phyloP scores from a whole-genome alignment of 2,113 vertebrate species.

The Stomatorhinus ivindoensis region DNA sequence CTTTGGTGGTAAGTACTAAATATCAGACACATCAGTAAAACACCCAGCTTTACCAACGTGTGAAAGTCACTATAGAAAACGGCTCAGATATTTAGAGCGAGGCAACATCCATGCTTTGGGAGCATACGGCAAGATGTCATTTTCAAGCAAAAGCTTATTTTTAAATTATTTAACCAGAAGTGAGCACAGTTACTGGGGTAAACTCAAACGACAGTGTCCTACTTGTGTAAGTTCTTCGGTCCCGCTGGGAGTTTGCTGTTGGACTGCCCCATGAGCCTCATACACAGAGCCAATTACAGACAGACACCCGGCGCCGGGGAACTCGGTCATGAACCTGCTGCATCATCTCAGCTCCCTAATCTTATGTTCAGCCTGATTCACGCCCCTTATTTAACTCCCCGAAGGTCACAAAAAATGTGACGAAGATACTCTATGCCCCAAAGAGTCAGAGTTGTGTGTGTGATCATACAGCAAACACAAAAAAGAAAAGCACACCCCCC shows the following conservation, averaged over 20 bases:
- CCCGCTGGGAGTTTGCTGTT: background rate
- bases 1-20: background rate
- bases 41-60: background rate
- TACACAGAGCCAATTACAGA: background rate
- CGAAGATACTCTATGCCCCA: background rate
- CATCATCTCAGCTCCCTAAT: background rate
- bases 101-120: background rate
- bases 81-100: background rate
- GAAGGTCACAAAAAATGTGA: background rate
- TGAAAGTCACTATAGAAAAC: background rate
- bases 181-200: background rate
- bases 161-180: background rate
- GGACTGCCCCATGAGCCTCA: background rate
- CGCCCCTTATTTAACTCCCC: background rate
- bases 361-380: background rate
- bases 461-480: background rate
- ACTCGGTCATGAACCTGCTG: background rate
- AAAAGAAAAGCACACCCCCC: background rate
- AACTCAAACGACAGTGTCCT: background rate
- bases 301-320: background rate
- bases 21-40: background rate
- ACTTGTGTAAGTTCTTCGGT: background rate
- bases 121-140: background rate
- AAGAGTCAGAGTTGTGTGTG: background rate
- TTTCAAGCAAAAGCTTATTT: background rate